phyloP scores from a whole-genome alignment of 1,140 invertebrate genomes.

The Nasonia vitripennis region DNA sequence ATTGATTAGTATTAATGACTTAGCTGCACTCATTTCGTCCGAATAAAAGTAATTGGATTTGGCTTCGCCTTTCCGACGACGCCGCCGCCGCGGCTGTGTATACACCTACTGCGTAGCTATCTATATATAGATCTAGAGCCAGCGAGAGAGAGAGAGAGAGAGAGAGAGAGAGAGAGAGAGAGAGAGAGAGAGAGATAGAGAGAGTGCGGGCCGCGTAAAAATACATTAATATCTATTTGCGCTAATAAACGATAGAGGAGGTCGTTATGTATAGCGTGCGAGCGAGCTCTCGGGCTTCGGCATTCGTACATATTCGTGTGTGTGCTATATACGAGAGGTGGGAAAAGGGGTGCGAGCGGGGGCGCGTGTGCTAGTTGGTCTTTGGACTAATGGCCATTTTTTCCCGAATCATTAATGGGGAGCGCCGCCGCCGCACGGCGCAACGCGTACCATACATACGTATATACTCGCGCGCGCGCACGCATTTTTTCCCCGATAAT shows the following conservation, averaged over 20 bases:
- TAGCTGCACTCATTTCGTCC: constrained; percentile 76
- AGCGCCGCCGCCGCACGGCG: neutral
- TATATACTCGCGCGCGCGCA: neutral
- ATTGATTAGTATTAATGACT: constrained; percentile 77
- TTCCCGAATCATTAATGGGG: constrained; percentile 52
- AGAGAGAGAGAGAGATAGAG: constrained; percentile 51
- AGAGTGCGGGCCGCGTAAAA: constrained; percentile 69
- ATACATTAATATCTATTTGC: constrained; percentile 77
- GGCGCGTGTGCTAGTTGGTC: constrained; percentile 14
- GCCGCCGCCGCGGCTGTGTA: constrained; percentile 50
- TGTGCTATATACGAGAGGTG: neutral
- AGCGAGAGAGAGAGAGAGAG: constrained; percentile 26
- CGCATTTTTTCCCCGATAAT: constrained; percentile 49
- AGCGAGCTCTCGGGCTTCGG: constrained; percentile 60
- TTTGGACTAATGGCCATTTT: constrained; percentile 72
- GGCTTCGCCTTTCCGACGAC: constrained; percentile 69
- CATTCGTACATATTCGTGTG: constrained; percentile 58
- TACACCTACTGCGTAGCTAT: neutral
- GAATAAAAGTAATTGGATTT: constrained; percentile 77
- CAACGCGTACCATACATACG: too few relatives aligned
- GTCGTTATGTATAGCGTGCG: constrained; percentile 56
- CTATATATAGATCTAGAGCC: neutral
- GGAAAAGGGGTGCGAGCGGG: neutral
- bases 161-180: constrained; percentile 30
- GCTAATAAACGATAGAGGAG: constrained; percentile 72